Percentiles rank a stretch among this genome's conserved stretches.
These are phyloP conservation scores for Sinocyclocheilus anshuiensis DNA, from an alignment of 2,113 vertebrate species.

Conservation along the genomic window DNA sequence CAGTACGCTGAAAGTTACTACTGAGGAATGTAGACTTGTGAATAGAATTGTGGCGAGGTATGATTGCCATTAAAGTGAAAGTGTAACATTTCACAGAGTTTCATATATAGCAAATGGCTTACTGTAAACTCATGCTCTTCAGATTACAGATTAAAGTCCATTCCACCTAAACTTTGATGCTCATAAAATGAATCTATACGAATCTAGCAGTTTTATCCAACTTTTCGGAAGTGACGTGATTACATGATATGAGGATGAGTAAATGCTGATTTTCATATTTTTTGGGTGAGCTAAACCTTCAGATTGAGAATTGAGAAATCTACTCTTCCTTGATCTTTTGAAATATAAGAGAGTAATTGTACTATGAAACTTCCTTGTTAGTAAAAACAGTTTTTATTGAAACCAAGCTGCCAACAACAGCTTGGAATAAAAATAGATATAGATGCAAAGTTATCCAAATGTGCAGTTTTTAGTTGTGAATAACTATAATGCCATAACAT, in stretches of 20 bases:
- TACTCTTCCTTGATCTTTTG: too few species aligned
- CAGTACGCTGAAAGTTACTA: neutral
- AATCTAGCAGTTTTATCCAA: neutral
- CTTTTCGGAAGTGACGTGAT: too few species aligned
- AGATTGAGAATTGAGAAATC: too few species aligned
- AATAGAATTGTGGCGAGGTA: neutral
- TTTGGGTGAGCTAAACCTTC: neutral
- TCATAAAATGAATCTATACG: neutral
- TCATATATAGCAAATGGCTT: neutral
- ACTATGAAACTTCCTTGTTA: too few species aligned
- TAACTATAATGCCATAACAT: neutral
- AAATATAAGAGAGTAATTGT: neutral
- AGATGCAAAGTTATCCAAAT: neutral
- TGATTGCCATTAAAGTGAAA: neutral
- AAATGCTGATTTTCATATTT: neutral
- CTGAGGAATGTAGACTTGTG: conserved; percentile 1
- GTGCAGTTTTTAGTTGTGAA: neutral
- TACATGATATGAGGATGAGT: neutral
- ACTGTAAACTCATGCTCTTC: neutral
- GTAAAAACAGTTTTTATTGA: too few species aligned
- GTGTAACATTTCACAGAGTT: neutral
- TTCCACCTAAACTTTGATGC: neutral
- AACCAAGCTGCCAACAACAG: neutral
- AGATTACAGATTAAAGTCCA: neutral
- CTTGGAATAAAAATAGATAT: neutral